Evolutionary conservation across 2,797 vertebrate genomes (phyloP).

Genomic region (Myotis planiceps): DNA sequence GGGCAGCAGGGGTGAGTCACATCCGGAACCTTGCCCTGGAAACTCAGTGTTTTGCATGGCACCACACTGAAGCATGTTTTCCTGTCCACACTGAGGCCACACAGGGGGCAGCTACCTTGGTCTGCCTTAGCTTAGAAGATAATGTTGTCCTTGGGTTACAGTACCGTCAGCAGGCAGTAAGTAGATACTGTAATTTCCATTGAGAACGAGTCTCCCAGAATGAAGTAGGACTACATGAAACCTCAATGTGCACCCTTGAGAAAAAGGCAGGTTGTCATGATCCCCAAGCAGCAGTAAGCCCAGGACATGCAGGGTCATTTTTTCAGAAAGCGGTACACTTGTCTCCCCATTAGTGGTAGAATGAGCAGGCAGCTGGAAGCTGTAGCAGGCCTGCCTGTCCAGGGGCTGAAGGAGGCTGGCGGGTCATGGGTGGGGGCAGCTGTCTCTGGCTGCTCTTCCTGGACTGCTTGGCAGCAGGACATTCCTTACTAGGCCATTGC

Average conservation of each 20-base stretch:
- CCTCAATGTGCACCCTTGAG: background rate
- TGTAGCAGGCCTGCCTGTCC: background rate
- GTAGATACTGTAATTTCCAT: background rate
- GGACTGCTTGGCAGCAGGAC: constrained; percentile 48
- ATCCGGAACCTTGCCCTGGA: background rate
- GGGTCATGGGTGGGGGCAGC: background rate
- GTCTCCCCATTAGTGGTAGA: background rate
- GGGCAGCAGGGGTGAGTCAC: background rate
- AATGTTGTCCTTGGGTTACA: background rate
- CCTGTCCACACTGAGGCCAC: background rate
- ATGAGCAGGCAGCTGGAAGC: background rate
- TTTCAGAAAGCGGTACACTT: background rate
- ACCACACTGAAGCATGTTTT: background rate
- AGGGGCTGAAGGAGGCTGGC: background rate
- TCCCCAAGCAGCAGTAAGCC: background rate
- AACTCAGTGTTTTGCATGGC: background rate
- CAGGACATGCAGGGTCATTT: background rate
- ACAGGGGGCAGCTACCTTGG: background rate
- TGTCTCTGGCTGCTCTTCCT: background rate
- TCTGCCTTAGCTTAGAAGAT: background rate
- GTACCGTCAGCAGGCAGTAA: background rate
- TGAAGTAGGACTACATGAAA: background rate
- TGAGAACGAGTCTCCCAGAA: background rate
- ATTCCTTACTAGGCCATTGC: constrained; percentile 55
- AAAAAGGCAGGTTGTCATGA: background rate